phyloP scores from a whole-genome alignment of 2,797 vertebrate genomes.

The Alosa sapidissima region DNA sequence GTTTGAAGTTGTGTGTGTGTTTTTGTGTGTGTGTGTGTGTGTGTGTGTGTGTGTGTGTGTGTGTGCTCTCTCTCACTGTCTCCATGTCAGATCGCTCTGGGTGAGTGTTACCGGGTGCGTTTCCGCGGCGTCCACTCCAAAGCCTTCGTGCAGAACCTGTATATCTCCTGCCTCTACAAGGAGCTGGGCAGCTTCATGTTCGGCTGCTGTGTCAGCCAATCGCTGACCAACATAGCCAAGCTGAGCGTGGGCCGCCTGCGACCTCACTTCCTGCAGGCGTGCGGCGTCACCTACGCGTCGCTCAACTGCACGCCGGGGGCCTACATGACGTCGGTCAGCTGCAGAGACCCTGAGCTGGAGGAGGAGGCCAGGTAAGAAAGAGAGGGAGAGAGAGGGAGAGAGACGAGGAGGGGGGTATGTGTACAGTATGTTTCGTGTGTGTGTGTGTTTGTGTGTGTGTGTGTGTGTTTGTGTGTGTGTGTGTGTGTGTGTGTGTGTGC shows the following conservation, averaged over 20 bases:
- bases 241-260: conserved; percentile 44
- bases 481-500: not conserved
- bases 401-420: too few species aligned
- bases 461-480: not conserved
- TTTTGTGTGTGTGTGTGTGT: not conserved
- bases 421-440: too few species aligned
- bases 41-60: not conserved
- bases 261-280: not conserved
- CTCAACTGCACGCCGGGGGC: not conserved
- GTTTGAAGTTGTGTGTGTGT: too few species aligned
- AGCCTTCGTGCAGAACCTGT: conserved; percentile 57
- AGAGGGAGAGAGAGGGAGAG: not conserved
- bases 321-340: not conserved
- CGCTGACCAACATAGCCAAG: conserved; percentile 80
- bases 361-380: not conserved
- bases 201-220: conserved; percentile 73
- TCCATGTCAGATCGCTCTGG: conserved; percentile 48
- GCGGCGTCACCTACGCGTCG: not conserved
- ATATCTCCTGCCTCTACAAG: conserved; percentile 74
- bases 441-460: conserved; percentile 34
- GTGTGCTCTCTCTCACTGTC: not conserved
- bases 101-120: conserved; percentile 72
- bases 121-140: conserved; percentile 51
- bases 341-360: not conserved
- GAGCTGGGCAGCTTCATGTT: conserved; percentile 81